Conservation (phyloP, 2,113 vertebrate genomes). For the Neodontobutis hainanensis region DNA sequence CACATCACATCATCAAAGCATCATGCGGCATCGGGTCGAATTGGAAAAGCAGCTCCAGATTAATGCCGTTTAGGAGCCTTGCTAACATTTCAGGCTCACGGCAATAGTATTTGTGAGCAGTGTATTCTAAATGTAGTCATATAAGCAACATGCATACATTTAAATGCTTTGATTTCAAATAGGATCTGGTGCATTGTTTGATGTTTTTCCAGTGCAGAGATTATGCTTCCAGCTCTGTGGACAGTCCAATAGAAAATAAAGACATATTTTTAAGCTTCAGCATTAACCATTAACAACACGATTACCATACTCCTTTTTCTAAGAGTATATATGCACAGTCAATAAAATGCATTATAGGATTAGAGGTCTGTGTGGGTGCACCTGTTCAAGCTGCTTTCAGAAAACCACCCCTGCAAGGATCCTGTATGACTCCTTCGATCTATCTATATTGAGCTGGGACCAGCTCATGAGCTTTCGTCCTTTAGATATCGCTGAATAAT, state of each 20-base stretch:
- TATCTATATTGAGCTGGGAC: not conserved
- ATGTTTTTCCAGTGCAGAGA: conserved; percentile 9
- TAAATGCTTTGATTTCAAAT: not conserved
- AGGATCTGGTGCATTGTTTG: not conserved
- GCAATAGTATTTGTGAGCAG: not conserved
- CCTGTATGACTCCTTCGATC: not conserved
- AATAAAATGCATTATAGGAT: conserved; percentile 17
- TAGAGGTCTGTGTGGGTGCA: conserved; percentile 22
- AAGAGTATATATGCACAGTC: conserved; percentile 5
- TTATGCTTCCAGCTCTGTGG: not conserved
- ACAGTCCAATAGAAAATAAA: not conserved
- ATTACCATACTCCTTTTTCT: conserved; percentile 7
- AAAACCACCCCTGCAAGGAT: conserved; percentile 9
- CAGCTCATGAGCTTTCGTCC: not conserved
- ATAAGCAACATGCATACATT: not conserved
- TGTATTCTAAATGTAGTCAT: not conserved
- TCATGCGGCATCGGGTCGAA: conserved; percentile 16
- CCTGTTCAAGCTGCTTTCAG: conserved; percentile 27
- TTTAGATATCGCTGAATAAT: not conserved
- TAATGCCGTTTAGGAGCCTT: not conserved
- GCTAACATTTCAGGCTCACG: not conserved
- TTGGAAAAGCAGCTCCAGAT: conserved; percentile 20
- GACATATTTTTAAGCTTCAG: conserved; percentile 14
- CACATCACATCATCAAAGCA: conserved; percentile 15
- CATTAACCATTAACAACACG: conserved; percentile 19